A percentile compares a stretch with the other conserved stretches of the same genome.
phyloP scores from a whole-genome alignment of 2,113 vertebrate genomes.

The Eurypyga helias region DNA sequence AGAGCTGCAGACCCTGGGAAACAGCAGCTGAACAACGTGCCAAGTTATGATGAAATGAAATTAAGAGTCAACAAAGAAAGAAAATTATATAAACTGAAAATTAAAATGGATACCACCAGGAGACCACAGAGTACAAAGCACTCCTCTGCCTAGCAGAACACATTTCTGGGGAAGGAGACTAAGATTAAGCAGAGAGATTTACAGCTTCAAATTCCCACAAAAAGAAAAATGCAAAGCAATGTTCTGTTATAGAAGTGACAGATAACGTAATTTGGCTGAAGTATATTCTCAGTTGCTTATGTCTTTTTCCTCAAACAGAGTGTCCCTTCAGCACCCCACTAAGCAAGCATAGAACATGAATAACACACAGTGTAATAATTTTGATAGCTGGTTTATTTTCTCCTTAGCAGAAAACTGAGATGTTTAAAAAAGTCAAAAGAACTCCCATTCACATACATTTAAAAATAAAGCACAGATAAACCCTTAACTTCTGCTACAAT shows the following conservation, averaged over 20 bases:
- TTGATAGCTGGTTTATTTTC: not conserved
- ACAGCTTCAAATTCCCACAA: not conserved
- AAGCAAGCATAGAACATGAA: not conserved
- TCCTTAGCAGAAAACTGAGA: not conserved
- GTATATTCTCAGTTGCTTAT: not conserved
- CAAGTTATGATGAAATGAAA: constrained; percentile 70
- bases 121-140: not conserved
- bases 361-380: not conserved
- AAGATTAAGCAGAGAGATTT: not conserved
- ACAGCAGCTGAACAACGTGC: constrained; percentile 54
- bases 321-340: not conserved
- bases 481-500: not conserved
- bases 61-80: constrained; percentile 61
- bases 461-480: not conserved
- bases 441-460: not conserved
- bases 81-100: constrained; percentile 58
- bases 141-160: not conserved
- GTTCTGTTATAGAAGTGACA: not conserved
- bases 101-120: not conserved
- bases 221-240: not conserved
- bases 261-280: not conserved
- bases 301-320: constrained; percentile 1
- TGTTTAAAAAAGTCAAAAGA: not conserved
- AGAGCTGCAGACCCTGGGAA: constrained; percentile 46
- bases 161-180: not conserved